These are phyloP conservation scores for Melanostigma gelatinosum DNA, from an alignment of 2,113 vertebrate genomes.

Conservation along the genomic window DNA sequence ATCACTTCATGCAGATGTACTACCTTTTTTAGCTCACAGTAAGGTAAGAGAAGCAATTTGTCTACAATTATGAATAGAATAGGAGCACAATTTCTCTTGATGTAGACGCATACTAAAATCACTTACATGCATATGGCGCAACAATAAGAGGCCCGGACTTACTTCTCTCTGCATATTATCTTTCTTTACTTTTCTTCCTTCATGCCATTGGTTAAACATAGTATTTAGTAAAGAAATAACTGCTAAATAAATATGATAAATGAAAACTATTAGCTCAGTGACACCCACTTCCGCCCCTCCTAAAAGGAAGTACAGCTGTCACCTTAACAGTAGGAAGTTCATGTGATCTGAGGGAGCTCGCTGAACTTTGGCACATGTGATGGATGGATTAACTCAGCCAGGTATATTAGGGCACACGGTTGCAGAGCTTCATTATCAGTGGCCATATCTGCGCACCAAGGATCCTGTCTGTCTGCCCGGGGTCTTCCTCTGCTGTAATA, in stretches of 20 bases:
- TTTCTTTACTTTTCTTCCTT: neutral
- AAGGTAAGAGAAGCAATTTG: neutral
- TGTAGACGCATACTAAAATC: neutral
- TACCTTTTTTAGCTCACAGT: neutral
- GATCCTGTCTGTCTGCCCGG: conserved; percentile 60
- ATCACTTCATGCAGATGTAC: neutral
- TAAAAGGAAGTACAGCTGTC: conserved; percentile 35
- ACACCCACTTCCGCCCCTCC: neutral
- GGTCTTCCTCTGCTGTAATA: conserved; percentile 73
- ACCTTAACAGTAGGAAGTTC: conserved; percentile 54
- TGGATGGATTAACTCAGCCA: conserved; percentile 63
- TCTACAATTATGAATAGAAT: neutral
- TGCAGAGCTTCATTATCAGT: conserved; percentile 67
- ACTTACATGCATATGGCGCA: neutral
- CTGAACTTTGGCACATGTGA: conserved; percentile 66
- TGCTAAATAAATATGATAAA: neutral
- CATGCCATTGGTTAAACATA: neutral
- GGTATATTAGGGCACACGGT: conserved; percentile 62
- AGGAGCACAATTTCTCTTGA: neutral
- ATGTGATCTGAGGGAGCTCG: conserved; percentile 38
- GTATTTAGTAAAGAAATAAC: neutral
- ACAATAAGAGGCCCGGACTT: neutral
- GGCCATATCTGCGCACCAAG: conserved; percentile 49
- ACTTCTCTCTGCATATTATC: neutral
- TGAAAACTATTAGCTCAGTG: neutral